A percentile compares a stretch with the other conserved stretches of the same genome.
These are phyloP conservation scores for Agrochola lychnidis DNA, from an alignment of 2,888 invertebrate genomes.

Conservation along the genomic window DNA sequence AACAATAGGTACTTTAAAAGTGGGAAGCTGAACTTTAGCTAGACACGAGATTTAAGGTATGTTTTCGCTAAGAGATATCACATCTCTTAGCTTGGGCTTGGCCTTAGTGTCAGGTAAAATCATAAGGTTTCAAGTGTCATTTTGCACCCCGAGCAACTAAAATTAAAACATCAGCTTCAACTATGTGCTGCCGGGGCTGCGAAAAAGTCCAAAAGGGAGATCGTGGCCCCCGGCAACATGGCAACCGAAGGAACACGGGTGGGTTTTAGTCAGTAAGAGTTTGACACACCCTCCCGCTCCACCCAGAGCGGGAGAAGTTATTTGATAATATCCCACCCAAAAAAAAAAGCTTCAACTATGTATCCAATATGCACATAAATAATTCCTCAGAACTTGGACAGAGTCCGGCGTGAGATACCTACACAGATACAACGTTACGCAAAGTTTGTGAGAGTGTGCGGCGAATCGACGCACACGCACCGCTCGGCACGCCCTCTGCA, in stretches of 20 bases:
- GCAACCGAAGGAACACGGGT: too few relatives aligned
- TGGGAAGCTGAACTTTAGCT: background rate
- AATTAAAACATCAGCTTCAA: background rate
- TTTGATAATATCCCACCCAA: too few relatives aligned
- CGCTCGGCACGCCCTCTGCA: conserved; percentile 67
- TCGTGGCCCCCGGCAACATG: too few relatives aligned
- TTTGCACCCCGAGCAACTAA: background rate
- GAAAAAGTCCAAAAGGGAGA: too few relatives aligned
- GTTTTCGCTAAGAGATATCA: background rate
- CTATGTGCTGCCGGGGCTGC: too few relatives aligned
- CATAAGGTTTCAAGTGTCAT: background rate
- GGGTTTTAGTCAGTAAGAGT: too few relatives aligned
- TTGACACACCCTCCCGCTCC: too few relatives aligned
- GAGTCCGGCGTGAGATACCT: conserved; percentile 15
- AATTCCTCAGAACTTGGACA: conserved; percentile 23
- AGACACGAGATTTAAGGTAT: background rate
- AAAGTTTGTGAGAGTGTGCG: conserved; percentile 51
- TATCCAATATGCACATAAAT: conserved; percentile 28
- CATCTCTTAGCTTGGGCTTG: too few relatives aligned
- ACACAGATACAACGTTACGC: conserved; percentile 46
- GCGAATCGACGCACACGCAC: conserved; percentile 52
- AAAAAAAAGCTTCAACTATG: background rate
- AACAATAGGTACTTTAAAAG: background rate
- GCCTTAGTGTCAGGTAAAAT: background rate
- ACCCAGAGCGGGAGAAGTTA: too few relatives aligned